These are phyloP conservation scores for Solenodon paradoxus DNA, from an alignment of 2,113 vertebrate genomes.

Conservation along the genomic window DNA sequence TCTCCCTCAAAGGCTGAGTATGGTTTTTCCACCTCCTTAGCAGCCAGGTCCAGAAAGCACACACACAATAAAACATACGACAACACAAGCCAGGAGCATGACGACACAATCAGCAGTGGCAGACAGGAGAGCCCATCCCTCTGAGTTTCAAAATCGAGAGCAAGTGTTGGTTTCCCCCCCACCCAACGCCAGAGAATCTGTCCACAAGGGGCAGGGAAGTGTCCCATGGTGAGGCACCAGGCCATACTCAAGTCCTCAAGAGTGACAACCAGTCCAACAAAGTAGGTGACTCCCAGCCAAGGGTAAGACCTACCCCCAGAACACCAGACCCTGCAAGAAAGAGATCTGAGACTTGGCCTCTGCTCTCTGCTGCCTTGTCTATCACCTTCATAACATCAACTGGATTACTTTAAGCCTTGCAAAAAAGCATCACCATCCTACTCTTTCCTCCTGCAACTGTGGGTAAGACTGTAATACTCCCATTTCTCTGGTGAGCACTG, in stretches of 20 bases:
- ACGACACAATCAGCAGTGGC: conserved; percentile 1
- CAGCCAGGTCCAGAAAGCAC: conserved; percentile 46
- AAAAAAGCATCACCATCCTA: neutral
- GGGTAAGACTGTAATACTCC: neutral
- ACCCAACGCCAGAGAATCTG: neutral
- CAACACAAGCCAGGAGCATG: conserved; percentile 35
- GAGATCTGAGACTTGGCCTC: neutral
- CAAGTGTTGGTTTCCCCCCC: neutral
- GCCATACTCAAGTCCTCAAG: neutral
- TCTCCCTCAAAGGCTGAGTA: conserved; percentile 44
- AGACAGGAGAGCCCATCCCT: conserved; percentile 36
- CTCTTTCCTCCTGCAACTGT: neutral
- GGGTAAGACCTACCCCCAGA: neutral
- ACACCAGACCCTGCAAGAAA: neutral
- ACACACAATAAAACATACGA: conserved; percentile 51
- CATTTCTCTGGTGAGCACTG: neutral
- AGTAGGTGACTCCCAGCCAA: fast-evolving
- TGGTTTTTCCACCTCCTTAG: conserved; percentile 35
- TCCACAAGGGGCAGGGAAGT: neutral
- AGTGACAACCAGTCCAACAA: neutral
- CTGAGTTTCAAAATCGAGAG: conserved; percentile 31
- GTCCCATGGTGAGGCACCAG: neutral
- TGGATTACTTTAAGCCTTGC: neutral
- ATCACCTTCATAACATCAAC: neutral
- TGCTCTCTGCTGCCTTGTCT: neutral